These are phyloP conservation scores for Corythaixoides concolor DNA, from an alignment of 2,113 vertebrate species.

Conservation along the genomic window DNA sequence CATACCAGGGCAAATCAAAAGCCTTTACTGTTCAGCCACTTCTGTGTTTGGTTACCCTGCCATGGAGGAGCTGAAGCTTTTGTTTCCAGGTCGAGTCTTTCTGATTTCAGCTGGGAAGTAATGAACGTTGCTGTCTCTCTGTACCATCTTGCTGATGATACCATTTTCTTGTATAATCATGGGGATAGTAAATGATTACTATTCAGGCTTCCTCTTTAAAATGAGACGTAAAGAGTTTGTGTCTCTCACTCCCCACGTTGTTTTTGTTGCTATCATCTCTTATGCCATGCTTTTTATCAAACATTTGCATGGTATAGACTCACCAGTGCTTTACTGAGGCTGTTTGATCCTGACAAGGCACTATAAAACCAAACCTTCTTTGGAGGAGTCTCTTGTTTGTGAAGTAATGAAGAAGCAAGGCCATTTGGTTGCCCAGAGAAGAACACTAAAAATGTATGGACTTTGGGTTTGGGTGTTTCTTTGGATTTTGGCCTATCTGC, in stretches of 20 bases:
- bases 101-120: not conserved
- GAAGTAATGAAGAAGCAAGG: not conserved
- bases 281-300: not conserved
- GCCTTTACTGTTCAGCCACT: not conserved
- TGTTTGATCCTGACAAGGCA: not conserved
- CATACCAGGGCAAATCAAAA: not conserved
- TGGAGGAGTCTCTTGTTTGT: not conserved
- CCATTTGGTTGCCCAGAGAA: not conserved
- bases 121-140: not conserved
- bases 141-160: not conserved
- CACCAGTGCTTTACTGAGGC: not conserved
- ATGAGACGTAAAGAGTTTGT: not conserved
- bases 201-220: not conserved
- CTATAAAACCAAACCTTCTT: not conserved
- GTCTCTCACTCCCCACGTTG: accelerated
- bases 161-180: not conserved
- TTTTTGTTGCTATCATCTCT: not conserved
- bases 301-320: not conserved
- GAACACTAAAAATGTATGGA: not conserved
- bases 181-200: not conserved
- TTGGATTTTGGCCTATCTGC: not conserved
- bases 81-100: constrained; percentile 28
- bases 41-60: constrained; percentile 29
- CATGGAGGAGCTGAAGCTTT: constrained; percentile 7
- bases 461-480: not conserved